Evolutionary conservation across 2,113 vertebrate genomes (phyloP), one percentile per base, ranked within the genome.

Genomic region (Pelmatolapia mariae): DNA sequence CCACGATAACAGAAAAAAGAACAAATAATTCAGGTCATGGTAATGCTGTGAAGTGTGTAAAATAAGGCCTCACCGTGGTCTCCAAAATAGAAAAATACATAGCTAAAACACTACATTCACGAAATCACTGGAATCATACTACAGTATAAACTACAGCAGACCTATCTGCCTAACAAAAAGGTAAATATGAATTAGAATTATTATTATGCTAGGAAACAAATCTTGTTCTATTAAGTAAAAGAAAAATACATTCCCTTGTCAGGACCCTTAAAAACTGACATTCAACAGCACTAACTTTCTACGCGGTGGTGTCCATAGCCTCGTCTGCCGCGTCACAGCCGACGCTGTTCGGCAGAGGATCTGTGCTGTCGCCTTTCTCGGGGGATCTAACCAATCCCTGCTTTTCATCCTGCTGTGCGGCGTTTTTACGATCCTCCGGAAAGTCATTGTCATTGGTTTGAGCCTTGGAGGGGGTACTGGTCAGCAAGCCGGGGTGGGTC

Each of bases 1-100:
- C 84, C 82, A 86, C 22, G 0, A 26, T 26, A 47, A 80, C 15
- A 78, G 45, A 52, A 56, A 85, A 79, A 86, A 36, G 45, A 43
- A 45, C 80, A 88, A 80, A 76, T 45, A 82, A 38, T 84, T 85
- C 78, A 86, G 83, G 86, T 89, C 84, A 36, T 90, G 88, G 84
- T 76, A 91, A 92, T 91, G 90, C 73, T 87, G 86, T 88, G 79
- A 92, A 79, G 71, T 88, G 86, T 82, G 79, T 87, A 90, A 73
- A 73, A 90, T 93, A 94, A 95, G 93, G 93, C 95, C 94, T 94
- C 93, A 90, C 89, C 78, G 93, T 94, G 94, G 90, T 96, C 92
- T 95, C 90, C 90, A 84, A 94, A 88, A 92, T 94, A 95, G 83
- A 94, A 93, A 94, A 92, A 94, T 91, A 95, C 81, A 86, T 81